Percentiles rank a stretch among this genome's conserved stretches.
Evolutionary conservation across 1,140 invertebrate genomes (phyloP).

Genomic region (Eciton burchellii): DNA sequence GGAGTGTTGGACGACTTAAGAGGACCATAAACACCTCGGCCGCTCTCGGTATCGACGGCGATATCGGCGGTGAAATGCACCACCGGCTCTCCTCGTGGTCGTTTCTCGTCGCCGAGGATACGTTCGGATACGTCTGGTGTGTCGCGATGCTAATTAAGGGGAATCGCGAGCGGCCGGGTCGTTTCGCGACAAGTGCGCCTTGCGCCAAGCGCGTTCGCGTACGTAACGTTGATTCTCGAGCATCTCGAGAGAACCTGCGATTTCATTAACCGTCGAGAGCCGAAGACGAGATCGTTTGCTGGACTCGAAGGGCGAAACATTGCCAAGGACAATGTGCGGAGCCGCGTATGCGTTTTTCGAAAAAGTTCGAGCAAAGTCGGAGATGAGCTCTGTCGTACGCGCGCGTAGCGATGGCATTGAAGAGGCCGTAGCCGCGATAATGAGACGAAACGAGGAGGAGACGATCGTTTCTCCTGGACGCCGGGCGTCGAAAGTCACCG

Average conservation of each 20-base stretch:
- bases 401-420: neutral
- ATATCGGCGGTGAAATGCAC: constrained; percentile 70
- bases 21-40: constrained; percentile 78
- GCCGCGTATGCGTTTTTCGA: neutral
- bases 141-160: constrained; percentile 52
- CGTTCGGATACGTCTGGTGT: constrained; percentile 29
- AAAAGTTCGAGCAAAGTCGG: neutral
- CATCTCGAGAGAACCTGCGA: neutral
- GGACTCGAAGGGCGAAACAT: neutral
- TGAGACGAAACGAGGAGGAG: constrained; percentile 9
- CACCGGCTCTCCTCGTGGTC: constrained; percentile 40
- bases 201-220: neutral
- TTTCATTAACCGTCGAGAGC: constrained; percentile 33
- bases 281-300: neutral
- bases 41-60: constrained; percentile 72
- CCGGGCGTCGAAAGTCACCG: constrained; percentile 9
- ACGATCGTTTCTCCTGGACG: constrained; percentile 4
- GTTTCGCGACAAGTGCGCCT: constrained; percentile 34
- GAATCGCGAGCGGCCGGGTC: constrained; percentile 36
- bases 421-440: neutral
- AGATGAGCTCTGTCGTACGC: neutral
- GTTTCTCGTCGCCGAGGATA: constrained; percentile 21
- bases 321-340: neutral
- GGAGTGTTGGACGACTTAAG: constrained; percentile 71
- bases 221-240: too few relatives aligned